Percentiles rank a stretch among this genome's conserved stretches.
Conservation (phyloP, 2,797 vertebrate species). For the Scomberomorus guttatus region DNA sequence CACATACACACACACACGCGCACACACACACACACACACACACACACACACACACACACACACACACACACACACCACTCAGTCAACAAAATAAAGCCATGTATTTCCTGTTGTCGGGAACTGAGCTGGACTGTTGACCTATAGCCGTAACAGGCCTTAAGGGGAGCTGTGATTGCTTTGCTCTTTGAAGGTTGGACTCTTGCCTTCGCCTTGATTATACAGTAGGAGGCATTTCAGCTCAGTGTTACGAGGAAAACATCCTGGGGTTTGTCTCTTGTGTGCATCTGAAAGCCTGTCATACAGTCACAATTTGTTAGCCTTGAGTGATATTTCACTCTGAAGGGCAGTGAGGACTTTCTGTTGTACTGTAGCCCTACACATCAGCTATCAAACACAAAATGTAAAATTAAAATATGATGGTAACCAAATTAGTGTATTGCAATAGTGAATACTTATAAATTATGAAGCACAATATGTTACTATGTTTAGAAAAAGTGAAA, state of each 20-base stretch:
- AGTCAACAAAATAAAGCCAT: constrained; percentile 65
- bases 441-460: neutral
- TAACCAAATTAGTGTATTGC: too few relatives aligned
- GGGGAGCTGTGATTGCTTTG: constrained; percentile 66
- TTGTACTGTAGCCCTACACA: neutral
- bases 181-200: constrained; percentile 70
- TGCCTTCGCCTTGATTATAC: constrained; percentile 57
- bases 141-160: constrained; percentile 67
- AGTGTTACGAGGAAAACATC: constrained; percentile 23
- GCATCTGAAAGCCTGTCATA: constrained; percentile 31
- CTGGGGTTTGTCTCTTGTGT: constrained; percentile 32
- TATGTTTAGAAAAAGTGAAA: neutral
- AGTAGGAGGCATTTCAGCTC: constrained; percentile 50
- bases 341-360: neutral
- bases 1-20: constrained; percentile 1
- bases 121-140: constrained; percentile 68
- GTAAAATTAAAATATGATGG: neutral
- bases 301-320: constrained; percentile 28
- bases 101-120: constrained; percentile 57
- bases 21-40: constrained; percentile 7
- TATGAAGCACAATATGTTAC: neutral
- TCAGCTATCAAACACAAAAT: neutral
- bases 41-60: constrained; percentile 13
- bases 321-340: constrained; percentile 34
- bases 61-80: constrained; percentile 23